Percentiles rank a stretch among this genome's conserved stretches.
Conservation (phyloP, 2,888 invertebrate genomes). For the Chrysolina oricalcia region DNA sequence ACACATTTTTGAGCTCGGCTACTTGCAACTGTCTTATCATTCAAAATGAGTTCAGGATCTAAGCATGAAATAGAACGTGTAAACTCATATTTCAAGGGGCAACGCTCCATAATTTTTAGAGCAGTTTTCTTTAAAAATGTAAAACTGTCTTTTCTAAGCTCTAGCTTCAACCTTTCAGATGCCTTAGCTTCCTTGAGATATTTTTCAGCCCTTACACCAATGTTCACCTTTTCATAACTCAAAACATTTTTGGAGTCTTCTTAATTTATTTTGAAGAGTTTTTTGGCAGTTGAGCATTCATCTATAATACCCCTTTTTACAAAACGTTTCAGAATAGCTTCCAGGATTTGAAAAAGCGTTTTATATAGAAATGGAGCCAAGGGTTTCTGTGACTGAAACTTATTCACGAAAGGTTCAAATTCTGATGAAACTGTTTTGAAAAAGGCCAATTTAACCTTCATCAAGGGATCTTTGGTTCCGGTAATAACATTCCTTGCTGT, state of each 20-base stretch:
- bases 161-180: neutral
- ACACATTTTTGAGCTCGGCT: neutral
- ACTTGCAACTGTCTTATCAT: neutral
- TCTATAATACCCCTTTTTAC: neutral
- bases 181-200: neutral
- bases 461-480: neutral
- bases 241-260: neutral
- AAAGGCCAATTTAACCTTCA: neutral
- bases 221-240: neutral
- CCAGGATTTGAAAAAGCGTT: neutral
- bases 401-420: neutral
- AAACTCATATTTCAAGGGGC: neutral
- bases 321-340: neutral
- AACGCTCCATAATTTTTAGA: neutral
- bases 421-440: neutral
- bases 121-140: neutral
- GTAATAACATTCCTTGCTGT: neutral
- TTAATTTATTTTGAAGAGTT: neutral
- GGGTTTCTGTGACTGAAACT: neutral
- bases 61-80: neutral
- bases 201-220: neutral
- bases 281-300: neutral
- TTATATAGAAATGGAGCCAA: neutral
- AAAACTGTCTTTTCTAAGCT: neutral
- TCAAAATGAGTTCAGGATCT: neutral